A percentile compares a stretch with the other conserved stretches of the same genome.
Conservation (phyloP, 2,113 vertebrate genomes). For the Otis tarda region DNA sequence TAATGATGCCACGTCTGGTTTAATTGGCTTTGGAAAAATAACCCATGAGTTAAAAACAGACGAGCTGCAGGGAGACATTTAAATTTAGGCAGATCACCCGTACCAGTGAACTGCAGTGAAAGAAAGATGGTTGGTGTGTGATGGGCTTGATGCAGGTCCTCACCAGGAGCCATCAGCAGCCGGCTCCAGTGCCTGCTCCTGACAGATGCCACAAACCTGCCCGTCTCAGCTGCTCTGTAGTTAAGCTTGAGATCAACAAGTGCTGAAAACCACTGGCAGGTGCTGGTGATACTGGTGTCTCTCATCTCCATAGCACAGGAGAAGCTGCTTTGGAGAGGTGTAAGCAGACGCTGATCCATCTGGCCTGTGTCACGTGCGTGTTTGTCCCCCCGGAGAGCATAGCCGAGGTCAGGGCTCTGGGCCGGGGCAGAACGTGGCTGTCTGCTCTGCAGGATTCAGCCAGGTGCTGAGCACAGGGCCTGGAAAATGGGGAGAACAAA, state of each 20-base stretch:
- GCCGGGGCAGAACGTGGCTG: not conserved
- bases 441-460: not conserved
- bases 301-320: not conserved
- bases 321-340: not conserved
- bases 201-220: not conserved
- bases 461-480: not conserved
- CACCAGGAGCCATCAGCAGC: not conserved
- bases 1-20: not conserved
- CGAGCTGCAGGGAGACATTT: slow-evolving; percentile 2
- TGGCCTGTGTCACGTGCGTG: not conserved
- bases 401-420: fast-evolving
- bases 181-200: not conserved
- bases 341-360: not conserved
- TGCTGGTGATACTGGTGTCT: not conserved
- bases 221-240: not conserved
- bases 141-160: not conserved
- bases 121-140: not conserved
- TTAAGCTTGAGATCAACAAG: not conserved
- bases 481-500: not conserved
- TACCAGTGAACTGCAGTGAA: not conserved
- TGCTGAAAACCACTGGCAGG: not conserved
- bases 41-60: not conserved
- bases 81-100: not conserved
- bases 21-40: slow-evolving; percentile 40
- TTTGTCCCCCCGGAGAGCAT: not conserved